Percentiles rank a stretch among this genome's conserved stretches.
Conservation (phyloP, 2,888 invertebrate species). For the Ashinkailepas kermadecensis region DNA sequence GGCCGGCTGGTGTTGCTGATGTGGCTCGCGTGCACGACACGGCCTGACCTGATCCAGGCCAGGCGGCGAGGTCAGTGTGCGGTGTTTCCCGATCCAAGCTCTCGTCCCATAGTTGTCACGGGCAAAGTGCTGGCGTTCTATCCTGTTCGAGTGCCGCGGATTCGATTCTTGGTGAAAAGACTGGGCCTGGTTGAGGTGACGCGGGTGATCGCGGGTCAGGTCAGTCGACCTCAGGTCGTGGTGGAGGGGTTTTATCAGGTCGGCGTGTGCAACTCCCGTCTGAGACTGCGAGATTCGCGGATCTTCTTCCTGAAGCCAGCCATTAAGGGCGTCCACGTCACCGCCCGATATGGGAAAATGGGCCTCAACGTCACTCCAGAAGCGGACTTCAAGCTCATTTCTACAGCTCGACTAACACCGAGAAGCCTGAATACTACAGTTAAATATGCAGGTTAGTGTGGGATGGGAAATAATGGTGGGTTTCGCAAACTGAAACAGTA, state of each 20-base stretch:
- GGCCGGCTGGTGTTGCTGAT: not conserved
- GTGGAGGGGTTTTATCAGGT: conserved; percentile 1
- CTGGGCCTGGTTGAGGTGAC: not conserved
- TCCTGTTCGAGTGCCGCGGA: not conserved
- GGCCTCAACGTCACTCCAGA: not conserved
- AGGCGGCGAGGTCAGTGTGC: not conserved
- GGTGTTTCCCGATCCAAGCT: not conserved
- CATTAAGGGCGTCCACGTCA: no score
- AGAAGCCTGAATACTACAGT: not conserved
- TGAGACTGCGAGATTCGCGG: not conserved
- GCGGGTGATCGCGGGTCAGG: not conserved
- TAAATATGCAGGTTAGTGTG: not conserved
- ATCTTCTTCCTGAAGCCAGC: not conserved
- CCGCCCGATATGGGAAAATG: not conserved
- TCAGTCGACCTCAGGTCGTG: not conserved
- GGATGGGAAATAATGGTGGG: no score
- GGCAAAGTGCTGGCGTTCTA: not conserved
- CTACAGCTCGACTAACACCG: not conserved
- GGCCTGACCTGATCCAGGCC: not conserved
- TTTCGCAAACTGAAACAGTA: no score
- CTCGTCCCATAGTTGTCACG: not conserved
- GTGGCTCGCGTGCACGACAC: not conserved
- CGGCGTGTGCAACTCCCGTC: not conserved
- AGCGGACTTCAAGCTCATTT: not conserved
- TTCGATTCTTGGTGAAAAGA: not conserved